phyloP scores from a whole-genome alignment of 2,888 invertebrate genomes.

The Orgyia antiqua region DNA sequence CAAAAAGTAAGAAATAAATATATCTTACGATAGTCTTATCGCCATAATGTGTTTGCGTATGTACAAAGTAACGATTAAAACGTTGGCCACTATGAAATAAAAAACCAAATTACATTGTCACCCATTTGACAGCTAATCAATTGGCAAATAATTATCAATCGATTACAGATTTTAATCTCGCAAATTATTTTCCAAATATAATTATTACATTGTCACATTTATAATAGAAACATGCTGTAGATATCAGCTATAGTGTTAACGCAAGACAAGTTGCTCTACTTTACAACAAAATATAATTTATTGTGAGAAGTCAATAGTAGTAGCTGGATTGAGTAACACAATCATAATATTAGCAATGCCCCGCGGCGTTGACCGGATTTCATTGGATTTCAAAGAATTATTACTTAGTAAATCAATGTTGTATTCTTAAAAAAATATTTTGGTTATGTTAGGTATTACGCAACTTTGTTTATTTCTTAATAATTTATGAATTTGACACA shows the following conservation, averaged over 20 bases:
- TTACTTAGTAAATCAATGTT: slow-evolving; percentile 24
- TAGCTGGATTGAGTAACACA: slow-evolving; percentile 39
- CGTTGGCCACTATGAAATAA: too few species aligned
- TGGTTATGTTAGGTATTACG: slow-evolving; percentile 18
- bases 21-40: too few species aligned
- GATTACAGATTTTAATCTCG: slow-evolving; percentile 17
- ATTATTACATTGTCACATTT: neutral
- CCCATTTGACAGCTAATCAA: slow-evolving; percentile 10
- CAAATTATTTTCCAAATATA: slow-evolving; percentile 11
- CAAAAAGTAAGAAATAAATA: too few species aligned
- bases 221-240: slow-evolving; percentile 36
- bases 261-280: slow-evolving; percentile 51
- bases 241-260: slow-evolving; percentile 22
- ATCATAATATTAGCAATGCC: slow-evolving; percentile 29
- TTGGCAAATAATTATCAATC: slow-evolving; percentile 8
- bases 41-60: too few species aligned
- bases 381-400: slow-evolving; percentile 21
- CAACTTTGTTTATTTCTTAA: too few species aligned
- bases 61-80: too few species aligned
- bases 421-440: slow-evolving; percentile 22
- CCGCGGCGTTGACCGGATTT: slow-evolving; percentile 23
- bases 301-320: slow-evolving; percentile 52
- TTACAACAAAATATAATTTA: slow-evolving; percentile 54
- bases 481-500: too few species aligned
- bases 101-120: slow-evolving; percentile 14